These are phyloP conservation scores for Caenorhabditis zanzibari DNA, from an alignment of 2,888 invertebrate species.

Conservation along the genomic window DNA sequence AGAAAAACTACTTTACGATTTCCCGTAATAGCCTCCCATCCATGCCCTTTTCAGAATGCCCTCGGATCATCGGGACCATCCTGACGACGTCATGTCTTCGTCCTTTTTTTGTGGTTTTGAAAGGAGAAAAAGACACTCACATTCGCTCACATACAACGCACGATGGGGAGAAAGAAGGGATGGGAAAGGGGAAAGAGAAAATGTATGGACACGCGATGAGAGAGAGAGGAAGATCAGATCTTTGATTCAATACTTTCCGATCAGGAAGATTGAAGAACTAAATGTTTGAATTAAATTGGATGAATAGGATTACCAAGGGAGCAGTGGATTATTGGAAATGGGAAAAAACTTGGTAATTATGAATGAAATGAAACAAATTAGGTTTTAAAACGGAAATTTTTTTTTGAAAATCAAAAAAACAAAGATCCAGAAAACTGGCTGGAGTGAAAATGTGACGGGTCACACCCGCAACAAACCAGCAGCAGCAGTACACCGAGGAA, in stretches of 20 bases:
- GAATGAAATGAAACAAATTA: not conserved
- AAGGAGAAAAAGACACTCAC: slow-evolving; percentile 25
- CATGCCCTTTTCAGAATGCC: not conserved
- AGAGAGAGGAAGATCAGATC: slow-evolving; percentile 17
- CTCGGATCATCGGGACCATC: slow-evolving; percentile 37
- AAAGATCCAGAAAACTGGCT: no score
- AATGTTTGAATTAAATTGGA: not conserved
- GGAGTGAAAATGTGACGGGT: slow-evolving; percentile 24
- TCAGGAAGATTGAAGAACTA: no score
- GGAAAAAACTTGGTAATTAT: no score
- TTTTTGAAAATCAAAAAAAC: no score
- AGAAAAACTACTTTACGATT: not conserved
- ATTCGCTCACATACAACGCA: slow-evolving; percentile 30
- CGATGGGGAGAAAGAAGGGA: not conserved
- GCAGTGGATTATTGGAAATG: no score
- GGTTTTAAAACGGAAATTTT: no score
- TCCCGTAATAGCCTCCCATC: not conserved
- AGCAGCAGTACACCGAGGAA: slow-evolving; percentile 13
- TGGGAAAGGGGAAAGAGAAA: slow-evolving; percentile 5
- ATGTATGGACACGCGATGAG: slow-evolving; percentile 48
- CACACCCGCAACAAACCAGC: slow-evolving; percentile 1
- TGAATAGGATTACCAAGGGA: no score
- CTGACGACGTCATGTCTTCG: slow-evolving; percentile 26
- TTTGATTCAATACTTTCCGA: slow-evolving; percentile 31
- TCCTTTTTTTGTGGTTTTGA: slow-evolving; percentile 17